phyloP scores from a whole-genome alignment of 53 echinoderm and acorn worm genomes.

The Antedon mediterranea region DNA sequence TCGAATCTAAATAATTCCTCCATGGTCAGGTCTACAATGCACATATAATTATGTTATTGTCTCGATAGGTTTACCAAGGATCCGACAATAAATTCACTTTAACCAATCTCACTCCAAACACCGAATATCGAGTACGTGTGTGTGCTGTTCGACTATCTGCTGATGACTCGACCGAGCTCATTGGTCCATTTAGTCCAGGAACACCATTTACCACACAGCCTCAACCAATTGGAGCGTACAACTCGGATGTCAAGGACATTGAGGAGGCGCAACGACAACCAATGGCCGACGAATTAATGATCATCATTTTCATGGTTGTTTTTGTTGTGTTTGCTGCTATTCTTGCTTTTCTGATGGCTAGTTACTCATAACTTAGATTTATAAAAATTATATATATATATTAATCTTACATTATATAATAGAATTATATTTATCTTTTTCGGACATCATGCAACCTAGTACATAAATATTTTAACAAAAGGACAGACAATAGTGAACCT shows the following conservation, averaged over 20 bases:
- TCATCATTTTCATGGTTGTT: conserved; percentile 51
- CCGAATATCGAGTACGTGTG: conserved; percentile 76
- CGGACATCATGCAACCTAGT: neutral
- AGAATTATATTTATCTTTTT: neutral
- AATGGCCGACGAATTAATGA: conserved; percentile 61
- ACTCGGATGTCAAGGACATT: conserved; percentile 13
- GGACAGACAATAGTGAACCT: neutral
- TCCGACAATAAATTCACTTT: conserved; percentile 41
- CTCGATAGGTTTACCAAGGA: conserved; percentile 71
- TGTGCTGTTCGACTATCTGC: conserved; percentile 67
- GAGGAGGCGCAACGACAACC: conserved; percentile 43
- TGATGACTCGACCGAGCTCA: conserved; percentile 62
- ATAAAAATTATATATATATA: neutral
- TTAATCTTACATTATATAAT: neutral
- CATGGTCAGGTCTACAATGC: too few relatives aligned
- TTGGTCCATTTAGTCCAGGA: conserved; percentile 80
- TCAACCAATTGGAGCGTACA: conserved; percentile 19
- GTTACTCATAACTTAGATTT: neutral
- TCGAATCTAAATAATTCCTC: too few relatives aligned
- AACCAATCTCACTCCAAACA: conserved; percentile 52
- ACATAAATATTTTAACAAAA: neutral
- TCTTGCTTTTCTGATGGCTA: conserved; percentile 43
- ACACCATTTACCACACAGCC: conserved; percentile 38
- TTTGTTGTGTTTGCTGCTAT: conserved; percentile 58
- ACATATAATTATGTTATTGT: too few relatives aligned